These are phyloP conservation scores for Hypselothyrea guttata DNA, from an alignment of 2,888 invertebrate species.

Conservation along the genomic window DNA sequence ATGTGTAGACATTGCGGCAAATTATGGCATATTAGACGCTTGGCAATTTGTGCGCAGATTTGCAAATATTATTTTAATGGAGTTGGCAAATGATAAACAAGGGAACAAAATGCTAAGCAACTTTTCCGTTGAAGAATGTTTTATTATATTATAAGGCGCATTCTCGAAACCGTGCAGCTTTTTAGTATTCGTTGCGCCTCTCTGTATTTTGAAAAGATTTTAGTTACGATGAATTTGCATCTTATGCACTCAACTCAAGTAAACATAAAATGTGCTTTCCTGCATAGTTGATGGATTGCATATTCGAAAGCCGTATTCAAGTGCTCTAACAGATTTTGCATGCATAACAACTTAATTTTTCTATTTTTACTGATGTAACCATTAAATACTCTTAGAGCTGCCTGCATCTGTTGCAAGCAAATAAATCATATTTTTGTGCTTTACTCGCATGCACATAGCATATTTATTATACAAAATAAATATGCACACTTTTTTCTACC, in stretches of 20 bases:
- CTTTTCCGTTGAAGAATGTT: too few species aligned
- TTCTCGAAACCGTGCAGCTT: too few species aligned
- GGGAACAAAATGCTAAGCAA: too few species aligned
- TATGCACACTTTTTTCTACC: too few species aligned
- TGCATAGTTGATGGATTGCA: slow-evolving; percentile 19
- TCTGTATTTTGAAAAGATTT: not conserved
- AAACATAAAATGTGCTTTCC: slow-evolving; percentile 6
- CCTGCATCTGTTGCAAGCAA: not conserved
- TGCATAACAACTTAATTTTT: too few species aligned
- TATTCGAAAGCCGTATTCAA: slow-evolving; percentile 6
- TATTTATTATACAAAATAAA: not conserved
- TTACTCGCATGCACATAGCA: not conserved
- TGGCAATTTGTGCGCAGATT: slow-evolving; percentile 38
- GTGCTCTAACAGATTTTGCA: not conserved
- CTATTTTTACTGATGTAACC: not conserved
- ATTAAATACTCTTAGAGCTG: not conserved
- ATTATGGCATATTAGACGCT: slow-evolving; percentile 43
- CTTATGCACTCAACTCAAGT: slow-evolving; percentile 20
- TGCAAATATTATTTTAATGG: slow-evolving; percentile 36
- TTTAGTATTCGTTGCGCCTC: not conserved
- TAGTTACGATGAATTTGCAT: slow-evolving; percentile 14
- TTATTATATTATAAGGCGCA: too few species aligned
- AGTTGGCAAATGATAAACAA: slow-evolving; percentile 14
- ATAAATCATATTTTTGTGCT: not conserved
- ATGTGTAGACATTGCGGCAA: slow-evolving; percentile 41